phyloP scores from a whole-genome alignment of 2,888 invertebrate species.

The Drosophila cyrtoloma region DNA sequence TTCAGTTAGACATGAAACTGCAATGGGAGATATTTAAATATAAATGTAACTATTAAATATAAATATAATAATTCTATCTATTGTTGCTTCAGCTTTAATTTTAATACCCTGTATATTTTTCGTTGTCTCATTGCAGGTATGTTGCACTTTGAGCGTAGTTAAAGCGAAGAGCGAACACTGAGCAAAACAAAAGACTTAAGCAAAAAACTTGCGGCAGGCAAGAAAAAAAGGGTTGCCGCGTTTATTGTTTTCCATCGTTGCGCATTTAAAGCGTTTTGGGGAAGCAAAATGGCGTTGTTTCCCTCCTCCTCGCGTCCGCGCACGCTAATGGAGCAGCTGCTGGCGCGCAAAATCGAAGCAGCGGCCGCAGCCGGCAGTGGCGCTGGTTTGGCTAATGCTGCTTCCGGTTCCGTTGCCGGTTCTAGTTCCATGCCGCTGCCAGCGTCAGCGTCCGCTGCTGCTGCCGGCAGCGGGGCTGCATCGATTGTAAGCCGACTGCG shows the following conservation, averaged over 20 bases:
- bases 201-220: constrained; percentile 66
- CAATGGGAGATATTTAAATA: not conserved
- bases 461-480: constrained; percentile 70
- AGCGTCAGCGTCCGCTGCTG: constrained; percentile 71
- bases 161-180: constrained; percentile 15
- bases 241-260: constrained; percentile 3
- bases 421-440: constrained; percentile 80
- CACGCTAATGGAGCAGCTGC: constrained; percentile 92
- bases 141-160: constrained; percentile 52
- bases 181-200: constrained; percentile 79
- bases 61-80: not conserved
- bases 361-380: constrained; percentile 85
- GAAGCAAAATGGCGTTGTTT: constrained; percentile 81
- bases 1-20: too few species aligned
- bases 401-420: constrained; percentile 82
- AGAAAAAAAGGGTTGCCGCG: constrained; percentile 9
- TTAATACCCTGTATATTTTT: constrained; percentile 18
- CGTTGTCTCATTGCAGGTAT: constrained; percentile 65
- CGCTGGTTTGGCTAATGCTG: constrained; percentile 85
- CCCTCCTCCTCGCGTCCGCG: constrained; percentile 89
- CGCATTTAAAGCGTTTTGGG: not conserved
- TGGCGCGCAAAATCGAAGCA: constrained; percentile 93
- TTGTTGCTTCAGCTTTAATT: not conserved
- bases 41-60: not conserved
- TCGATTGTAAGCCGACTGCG: constrained; percentile 86